Base-by-base conservation (phyloP, 2,888 invertebrate genomes). In the Drosophila niveifrons region DNA sequence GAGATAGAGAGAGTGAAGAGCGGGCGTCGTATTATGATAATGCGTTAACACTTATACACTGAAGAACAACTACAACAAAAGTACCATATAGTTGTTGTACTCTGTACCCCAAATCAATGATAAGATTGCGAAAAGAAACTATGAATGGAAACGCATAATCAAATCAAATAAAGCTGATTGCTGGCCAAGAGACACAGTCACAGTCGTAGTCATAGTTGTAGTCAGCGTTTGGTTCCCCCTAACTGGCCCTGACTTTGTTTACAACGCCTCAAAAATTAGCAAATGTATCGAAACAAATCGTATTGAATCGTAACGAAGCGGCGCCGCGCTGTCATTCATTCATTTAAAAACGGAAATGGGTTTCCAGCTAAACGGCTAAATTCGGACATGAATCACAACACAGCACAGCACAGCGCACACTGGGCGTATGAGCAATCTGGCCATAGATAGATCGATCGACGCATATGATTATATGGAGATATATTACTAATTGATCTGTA, bases 191-290 rank as follows among this genome's bases (percentile, higher is more conserved):
- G 34, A 51, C 68, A 59, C 48, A 15, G 64, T 48, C 62, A 51
- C 29, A 61, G 58, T 31, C 17, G 55, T 28, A 39, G 59, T 66
- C 56, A 28, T 23, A 28, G 53, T 66, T 46, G 18, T 23, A 65
- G 46, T 36, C 56, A 59, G 28, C 11, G 50, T 11, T 4, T 3
- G n/a, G 46, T 31, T 52, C 61, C 55, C 41, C 36, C 23, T 41
- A 63, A 59, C 23, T 66, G 72, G 64, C 83, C 83, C 63, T 81
- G 84, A 83, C 81, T 83, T 79, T 83, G 83, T 86, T 83, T 75
- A 83, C 72, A 75, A 57, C 51, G 59, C 29, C 44, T 36, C 39
- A 56, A 75, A 64, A 56, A 58, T 72, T 57, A 39, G 57, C 66
- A 36, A 51, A 62, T 76, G 34, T 58, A 63, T 62, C 41, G 66